Evolutionary conservation across 2,888 invertebrate genomes (phyloP), one percentile per base, ranked within the genome.

Genomic region (Brachypterus glaber): DNA sequence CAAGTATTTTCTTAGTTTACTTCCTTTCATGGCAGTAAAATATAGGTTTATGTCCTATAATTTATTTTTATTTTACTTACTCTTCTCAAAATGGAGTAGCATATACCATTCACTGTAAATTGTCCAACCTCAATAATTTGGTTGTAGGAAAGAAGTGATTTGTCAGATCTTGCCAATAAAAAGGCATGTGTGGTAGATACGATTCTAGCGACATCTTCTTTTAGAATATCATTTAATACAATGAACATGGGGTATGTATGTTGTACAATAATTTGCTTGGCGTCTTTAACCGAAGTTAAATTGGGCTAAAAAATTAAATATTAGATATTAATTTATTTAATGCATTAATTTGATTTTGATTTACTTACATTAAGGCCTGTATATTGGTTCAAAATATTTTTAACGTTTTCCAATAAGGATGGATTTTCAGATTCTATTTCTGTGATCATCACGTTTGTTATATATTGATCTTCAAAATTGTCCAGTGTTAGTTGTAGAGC

Each of bases 21-120:
- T n/a, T n/a, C n/a, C n/a, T n/a, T n/a, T n/a, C n/a, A n/a, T n/a
- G n/a, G n/a, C n/a, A n/a, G n/a, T n/a, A n/a, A n/a, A n/a, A n/a
- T n/a, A n/a, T n/a, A n/a, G n/a, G 21, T 7, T 21, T 21, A 5
- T 7, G 9, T 9, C 7, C 9, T 21, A 21, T 7, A 5, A 7
- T 21, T 5, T 21, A 30, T 11, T 36, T 32, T 8, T 30, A 24
- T 17, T 13, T 29, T 8, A 32, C 40, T 45, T 53, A 59, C 59
- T 54, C 53, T 60, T 37, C 54, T 54, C 4, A 62, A 33, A 34
- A 65, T 45, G 0, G 58, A 56, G 46, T 64, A 65, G 24, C 40
- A 46, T 25, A 50, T 43, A 3, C 47, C 48, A 17, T 52, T 46
- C 3, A 55, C 47, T 24, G 35, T 46, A 34, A 60, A 59, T 33